phyloP scores from a whole-genome alignment of 2,113 vertebrate species.

The Notechis scutatus region DNA sequence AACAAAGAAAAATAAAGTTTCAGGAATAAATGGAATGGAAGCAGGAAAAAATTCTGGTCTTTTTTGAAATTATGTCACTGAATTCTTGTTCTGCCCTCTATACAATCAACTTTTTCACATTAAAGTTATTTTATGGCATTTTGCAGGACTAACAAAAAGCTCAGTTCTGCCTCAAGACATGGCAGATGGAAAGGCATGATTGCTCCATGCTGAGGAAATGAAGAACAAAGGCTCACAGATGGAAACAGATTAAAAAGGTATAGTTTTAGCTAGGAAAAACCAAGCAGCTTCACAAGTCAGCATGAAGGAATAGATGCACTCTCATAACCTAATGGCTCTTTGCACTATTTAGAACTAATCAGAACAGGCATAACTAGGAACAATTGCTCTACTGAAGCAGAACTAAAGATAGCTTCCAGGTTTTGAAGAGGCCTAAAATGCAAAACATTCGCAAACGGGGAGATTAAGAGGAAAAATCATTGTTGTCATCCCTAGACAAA shows the following conservation, averaged over 20 bases:
- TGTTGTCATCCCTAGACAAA: neutral
- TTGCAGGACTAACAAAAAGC: neutral
- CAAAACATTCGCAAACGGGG: neutral
- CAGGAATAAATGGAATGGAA: neutral
- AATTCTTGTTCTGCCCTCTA: neutral
- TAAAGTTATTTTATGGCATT: neutral
- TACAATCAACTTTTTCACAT: neutral
- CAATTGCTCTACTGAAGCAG: constrained; percentile 1
- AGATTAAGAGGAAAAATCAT: neutral
- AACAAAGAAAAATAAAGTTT: neutral
- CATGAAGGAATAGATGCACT: neutral
- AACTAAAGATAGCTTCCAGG: constrained; percentile 1
- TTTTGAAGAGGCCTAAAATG: constrained; percentile 15
- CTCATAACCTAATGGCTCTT: neutral
- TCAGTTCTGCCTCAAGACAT: neutral
- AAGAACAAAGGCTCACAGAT: neutral
- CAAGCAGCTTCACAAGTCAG: neutral
- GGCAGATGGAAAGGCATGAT: neutral
- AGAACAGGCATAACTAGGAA: neutral
- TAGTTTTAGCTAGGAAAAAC: neutral
- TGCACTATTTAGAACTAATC: neutral
- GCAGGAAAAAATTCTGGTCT: neutral
- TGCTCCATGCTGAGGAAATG: neutral
- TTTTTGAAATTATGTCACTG: neutral
- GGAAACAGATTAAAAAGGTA: neutral